Conservation (phyloP, 2,797 vertebrate genomes). For the Malacoraja senta region DNA sequence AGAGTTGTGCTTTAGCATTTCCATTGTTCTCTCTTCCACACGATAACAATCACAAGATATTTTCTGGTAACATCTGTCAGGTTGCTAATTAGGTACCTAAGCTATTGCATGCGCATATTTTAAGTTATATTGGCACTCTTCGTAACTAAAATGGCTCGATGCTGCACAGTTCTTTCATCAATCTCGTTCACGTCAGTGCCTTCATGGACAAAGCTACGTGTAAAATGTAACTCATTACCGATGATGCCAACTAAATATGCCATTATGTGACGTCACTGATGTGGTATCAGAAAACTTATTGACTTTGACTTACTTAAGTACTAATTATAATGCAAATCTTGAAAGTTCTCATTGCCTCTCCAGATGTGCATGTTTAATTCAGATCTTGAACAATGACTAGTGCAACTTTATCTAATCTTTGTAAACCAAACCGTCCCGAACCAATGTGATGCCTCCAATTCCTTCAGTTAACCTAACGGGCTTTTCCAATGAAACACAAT, state of each 20-base stretch:
- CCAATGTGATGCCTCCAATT: background rate
- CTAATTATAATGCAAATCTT: background rate
- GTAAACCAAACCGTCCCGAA: background rate
- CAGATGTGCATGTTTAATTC: background rate
- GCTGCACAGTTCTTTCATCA: conserved; percentile 7
- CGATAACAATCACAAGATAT: background rate
- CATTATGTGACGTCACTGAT: background rate
- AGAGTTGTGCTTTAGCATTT: background rate
- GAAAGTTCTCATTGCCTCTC: background rate
- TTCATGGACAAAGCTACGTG: background rate
- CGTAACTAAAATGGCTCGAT: background rate
- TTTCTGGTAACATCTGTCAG: background rate
- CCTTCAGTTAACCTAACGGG: background rate
- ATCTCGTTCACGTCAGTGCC: background rate
- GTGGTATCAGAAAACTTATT: background rate
- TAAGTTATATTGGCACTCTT: background rate
- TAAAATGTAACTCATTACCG: background rate
- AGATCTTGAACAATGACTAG: background rate
- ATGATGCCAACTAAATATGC: background rate
- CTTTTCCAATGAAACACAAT: background rate
- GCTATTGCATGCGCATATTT: conserved; percentile 7
- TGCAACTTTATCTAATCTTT: background rate
- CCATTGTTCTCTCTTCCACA: background rate
- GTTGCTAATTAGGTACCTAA: background rate
- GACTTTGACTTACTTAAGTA: background rate